Base-by-base conservation (phyloP, 2,797 vertebrate species). In the Linurgus olivaceus region DNA sequence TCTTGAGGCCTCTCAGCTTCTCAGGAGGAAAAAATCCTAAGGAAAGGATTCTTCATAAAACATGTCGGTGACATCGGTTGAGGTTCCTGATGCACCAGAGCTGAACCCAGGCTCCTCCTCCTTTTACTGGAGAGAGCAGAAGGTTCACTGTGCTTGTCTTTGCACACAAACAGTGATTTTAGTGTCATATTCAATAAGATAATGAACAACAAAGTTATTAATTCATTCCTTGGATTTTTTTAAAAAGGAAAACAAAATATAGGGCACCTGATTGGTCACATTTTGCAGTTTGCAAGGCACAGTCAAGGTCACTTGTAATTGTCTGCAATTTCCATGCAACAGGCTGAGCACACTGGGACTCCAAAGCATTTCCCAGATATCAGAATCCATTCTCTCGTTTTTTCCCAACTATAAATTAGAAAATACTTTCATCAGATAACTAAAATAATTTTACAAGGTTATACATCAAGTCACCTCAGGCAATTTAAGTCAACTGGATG, bases 191-290 rank as follows among this genome's bases (percentile, higher is more conserved):
- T 57, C 59, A 16, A 25, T 52, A 55, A 51, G 17, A 5, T 84
- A 18, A 29, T 35, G 21, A 61, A 57, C 12, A 70, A 11, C 6
- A 37, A 52, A 44, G 6, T 17, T 55, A 0, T 61, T 80, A 35
- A 48, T 48, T 50, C 26, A 33, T 52, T 73, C 62, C 5, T 26
- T 26, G 31, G 7, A 20, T 70, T 87, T 58, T 85, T 9, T n/a
- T 59, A 55, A 73, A 55, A 73, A 89, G 55, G 38, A 54, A 15
- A 80, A 55, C 9, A n/a, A 48, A 88, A 31, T 21, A 37, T 33
- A 83, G 2, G 10, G 7, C 29, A 17, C 12, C 18, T 29, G 25
- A 59, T 44, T 6, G 10, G 14, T 35, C 38, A 35, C 0, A 0
- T 65, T 81, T 35, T 82, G 21, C 17, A 42, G 31, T 26, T 59